Evolutionary conservation across 2,888 invertebrate genomes (phyloP).

Genomic region (Euspilapteryx auroguttella): DNA sequence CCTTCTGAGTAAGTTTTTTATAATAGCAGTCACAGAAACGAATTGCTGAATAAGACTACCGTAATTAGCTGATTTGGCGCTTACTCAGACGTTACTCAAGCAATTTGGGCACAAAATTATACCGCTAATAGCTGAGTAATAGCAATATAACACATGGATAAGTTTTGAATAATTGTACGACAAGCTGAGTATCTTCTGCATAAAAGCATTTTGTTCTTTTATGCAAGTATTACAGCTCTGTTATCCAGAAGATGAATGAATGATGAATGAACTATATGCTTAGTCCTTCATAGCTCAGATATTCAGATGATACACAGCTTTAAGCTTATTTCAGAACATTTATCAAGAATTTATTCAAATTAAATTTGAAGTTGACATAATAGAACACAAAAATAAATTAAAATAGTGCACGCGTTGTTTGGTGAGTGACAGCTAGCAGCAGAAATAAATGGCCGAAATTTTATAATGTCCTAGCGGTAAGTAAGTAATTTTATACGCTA

Average conservation of each 20-base stretch:
- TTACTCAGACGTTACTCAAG: conserved; percentile 2
- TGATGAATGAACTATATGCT: no score
- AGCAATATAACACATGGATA: conserved; percentile 1
- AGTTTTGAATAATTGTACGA: conserved; percentile 2
- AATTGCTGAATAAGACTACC: conserved; percentile 2
- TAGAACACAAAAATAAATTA: no score
- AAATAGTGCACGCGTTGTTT: no score
- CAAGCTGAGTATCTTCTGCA: conserved; percentile 1
- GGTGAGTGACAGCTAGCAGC: no score
- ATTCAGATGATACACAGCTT: background rate
- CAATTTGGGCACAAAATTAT: conserved; percentile 2
- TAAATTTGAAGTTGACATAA: no score
- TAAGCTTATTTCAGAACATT: no score
- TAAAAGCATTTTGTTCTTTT: conserved; percentile 1
- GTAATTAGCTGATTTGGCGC: conserved; percentile 1
- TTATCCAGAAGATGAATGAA: conserved; percentile 1
- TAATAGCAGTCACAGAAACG: conserved; percentile 1
- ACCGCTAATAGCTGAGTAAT: conserved; percentile 2
- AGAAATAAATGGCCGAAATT: no score
- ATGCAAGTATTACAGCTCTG: conserved; percentile 1
- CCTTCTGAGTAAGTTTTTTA: conserved; percentile 2
- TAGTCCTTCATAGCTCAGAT: no score
- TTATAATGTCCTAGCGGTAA: no score
- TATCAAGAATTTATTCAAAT: no score
- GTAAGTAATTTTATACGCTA: background rate